A percentile compares a stretch with the other conserved stretches of the same genome.
phyloP scores from a whole-genome alignment of 2,888 invertebrate species.

The Brachyopa scutellaris region DNA sequence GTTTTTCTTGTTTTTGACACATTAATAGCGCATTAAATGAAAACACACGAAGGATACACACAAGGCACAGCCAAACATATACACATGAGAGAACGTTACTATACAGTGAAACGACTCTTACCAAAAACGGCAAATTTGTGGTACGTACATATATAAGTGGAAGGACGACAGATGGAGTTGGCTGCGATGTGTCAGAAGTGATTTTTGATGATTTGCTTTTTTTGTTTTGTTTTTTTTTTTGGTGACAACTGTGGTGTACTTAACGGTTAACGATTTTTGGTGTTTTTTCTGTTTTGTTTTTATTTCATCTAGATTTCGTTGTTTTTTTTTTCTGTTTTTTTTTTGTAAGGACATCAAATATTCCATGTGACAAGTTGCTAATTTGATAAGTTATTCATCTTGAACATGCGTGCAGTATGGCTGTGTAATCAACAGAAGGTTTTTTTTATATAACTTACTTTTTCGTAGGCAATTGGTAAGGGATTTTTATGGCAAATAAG shows the following conservation, averaged over 20 bases:
- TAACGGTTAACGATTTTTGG: slow-evolving; percentile 11
- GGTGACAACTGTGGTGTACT: neutral
- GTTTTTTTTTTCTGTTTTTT: neutral
- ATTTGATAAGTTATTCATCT: neutral
- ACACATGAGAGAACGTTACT: neutral
- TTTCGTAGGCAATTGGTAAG: too few relatives aligned
- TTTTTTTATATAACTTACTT: too few relatives aligned
- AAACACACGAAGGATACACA: neutral
- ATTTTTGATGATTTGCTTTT: slow-evolving; percentile 17
- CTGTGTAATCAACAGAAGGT: too few relatives aligned
- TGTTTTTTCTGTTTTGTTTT: neutral
- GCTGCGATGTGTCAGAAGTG: slow-evolving; percentile 33
- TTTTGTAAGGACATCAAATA: slow-evolving; percentile 22
- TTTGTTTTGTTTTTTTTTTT: neutral
- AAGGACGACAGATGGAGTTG: slow-evolving; percentile 25
- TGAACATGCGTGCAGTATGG: neutral
- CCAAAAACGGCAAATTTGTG: slow-evolving; percentile 1
- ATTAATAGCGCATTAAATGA: slow-evolving; percentile 28
- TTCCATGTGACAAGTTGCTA: slow-evolving; percentile 22
- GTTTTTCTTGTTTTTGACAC: slow-evolving; percentile 1
- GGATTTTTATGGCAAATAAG: too few relatives aligned
- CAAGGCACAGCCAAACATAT: neutral
- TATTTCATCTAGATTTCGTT: neutral
- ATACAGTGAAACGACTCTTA: slow-evolving; percentile 18
- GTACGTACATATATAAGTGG: neutral